Conservation (phyloP, 2,797 vertebrate genomes). For the Moxostoma hubbsi region DNA sequence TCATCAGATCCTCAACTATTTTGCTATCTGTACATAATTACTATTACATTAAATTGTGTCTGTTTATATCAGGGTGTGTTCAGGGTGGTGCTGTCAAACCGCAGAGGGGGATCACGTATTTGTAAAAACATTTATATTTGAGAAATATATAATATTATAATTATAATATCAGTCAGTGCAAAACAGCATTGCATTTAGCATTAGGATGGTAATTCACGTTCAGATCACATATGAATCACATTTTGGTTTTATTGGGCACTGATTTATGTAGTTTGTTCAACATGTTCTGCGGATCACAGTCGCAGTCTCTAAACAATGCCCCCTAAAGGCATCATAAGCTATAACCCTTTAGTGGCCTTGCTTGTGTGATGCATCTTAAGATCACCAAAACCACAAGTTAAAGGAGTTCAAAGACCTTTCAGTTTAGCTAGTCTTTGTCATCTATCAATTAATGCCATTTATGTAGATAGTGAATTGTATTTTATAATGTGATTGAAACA, state of each 20-base stretch:
- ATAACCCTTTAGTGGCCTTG: not conserved
- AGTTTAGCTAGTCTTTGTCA: no score
- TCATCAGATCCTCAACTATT: not conserved
- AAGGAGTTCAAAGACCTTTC: not conserved
- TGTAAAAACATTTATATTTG: no score
- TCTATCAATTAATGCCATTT: not conserved
- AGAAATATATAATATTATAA: no score
- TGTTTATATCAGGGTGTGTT: not conserved
- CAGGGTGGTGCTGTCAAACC: not conserved
- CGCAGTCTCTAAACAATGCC: not conserved
- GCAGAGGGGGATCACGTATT: no score
- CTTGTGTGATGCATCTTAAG: no score
- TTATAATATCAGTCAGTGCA: no score
- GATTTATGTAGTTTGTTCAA: no score
- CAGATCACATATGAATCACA: not conserved
- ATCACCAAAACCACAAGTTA: not conserved
- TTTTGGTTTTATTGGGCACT: not conserved
- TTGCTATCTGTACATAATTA: not conserved
- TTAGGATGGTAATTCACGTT: not conserved
- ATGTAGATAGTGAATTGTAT: slow-evolving; percentile 5
- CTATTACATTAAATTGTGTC: not conserved
- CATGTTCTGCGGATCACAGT: not conserved
- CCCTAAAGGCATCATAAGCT: not conserved
- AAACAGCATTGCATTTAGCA: not conserved
- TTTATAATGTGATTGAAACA: not conserved